phyloP scores from a whole-genome alignment of 2,797 vertebrate species.

The Rachycentron canadum region DNA sequence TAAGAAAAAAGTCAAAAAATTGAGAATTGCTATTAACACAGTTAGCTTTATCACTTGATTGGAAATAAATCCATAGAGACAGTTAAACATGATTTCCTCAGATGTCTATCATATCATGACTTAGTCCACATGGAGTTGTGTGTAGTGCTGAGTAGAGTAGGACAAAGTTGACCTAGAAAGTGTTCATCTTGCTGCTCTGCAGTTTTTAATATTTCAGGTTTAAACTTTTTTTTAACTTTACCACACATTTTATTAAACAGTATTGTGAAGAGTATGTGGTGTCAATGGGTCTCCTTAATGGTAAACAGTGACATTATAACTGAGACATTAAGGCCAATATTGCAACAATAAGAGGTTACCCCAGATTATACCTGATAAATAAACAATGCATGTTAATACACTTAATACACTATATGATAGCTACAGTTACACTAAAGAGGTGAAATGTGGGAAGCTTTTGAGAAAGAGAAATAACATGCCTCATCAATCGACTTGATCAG shows the following conservation, averaged over 20 bases:
- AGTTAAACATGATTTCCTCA: too few relatives aligned
- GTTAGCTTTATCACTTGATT: too few relatives aligned
- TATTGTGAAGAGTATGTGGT: neutral
- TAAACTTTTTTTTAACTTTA: neutral
- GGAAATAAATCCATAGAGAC: too few relatives aligned
- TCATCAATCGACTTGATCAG: slow-evolving; percentile 95
- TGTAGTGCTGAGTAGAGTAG: neutral
- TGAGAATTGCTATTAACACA: too few relatives aligned
- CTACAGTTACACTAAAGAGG: neutral
- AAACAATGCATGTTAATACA: neutral
- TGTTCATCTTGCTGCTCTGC: too few relatives aligned
- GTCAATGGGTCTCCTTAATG: neutral
- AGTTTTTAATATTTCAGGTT: neutral
- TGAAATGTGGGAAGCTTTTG: neutral
- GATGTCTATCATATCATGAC: neutral
- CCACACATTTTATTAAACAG: neutral
- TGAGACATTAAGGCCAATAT: neutral
- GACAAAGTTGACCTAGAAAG: neutral
- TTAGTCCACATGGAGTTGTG: neutral
- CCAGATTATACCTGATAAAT: neutral
- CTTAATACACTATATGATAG: neutral
- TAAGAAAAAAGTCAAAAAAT: too few relatives aligned
- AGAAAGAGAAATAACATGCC: slow-evolving; percentile 78
- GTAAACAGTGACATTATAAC: neutral
- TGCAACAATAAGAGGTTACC: neutral